Evolutionary conservation across 2,113 vertebrate genomes (phyloP).

Genomic region (Bubo scandiacus): DNA sequence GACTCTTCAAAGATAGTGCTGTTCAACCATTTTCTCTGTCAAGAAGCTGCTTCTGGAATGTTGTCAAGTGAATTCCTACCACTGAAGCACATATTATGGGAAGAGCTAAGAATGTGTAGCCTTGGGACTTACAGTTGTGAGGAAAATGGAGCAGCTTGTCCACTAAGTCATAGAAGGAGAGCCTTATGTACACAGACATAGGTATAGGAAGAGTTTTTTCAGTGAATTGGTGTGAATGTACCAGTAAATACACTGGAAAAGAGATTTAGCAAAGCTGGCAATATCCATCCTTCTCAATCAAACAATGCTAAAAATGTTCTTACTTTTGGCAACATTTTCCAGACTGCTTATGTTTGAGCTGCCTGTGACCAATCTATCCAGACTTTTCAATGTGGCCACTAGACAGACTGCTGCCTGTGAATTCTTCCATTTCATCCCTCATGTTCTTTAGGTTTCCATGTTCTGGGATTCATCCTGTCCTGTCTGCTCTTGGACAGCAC

Average conservation of each 20-base stretch:
- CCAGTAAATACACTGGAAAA: neutral
- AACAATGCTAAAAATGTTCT: neutral
- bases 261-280: neutral
- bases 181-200: neutral
- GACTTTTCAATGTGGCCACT: neutral
- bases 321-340: neutral
- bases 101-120: neutral
- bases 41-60: neutral
- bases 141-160: neutral
- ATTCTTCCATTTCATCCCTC: neutral
- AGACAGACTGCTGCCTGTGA: neutral
- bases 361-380: neutral
- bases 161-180: neutral
- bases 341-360: neutral
- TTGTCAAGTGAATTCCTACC: neutral
- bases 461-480: neutral
- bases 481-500: neutral
- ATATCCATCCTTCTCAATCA: neutral
- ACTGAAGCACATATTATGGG: neutral
- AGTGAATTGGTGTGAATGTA: neutral
- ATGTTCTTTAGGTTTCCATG: neutral
- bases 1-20: neutral
- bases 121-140: neutral
- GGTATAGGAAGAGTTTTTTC: neutral
- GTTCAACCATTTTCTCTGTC: neutral